Base-by-base conservation (phyloP, 2,797 vertebrate species). In the Mus minutoides region DNA sequence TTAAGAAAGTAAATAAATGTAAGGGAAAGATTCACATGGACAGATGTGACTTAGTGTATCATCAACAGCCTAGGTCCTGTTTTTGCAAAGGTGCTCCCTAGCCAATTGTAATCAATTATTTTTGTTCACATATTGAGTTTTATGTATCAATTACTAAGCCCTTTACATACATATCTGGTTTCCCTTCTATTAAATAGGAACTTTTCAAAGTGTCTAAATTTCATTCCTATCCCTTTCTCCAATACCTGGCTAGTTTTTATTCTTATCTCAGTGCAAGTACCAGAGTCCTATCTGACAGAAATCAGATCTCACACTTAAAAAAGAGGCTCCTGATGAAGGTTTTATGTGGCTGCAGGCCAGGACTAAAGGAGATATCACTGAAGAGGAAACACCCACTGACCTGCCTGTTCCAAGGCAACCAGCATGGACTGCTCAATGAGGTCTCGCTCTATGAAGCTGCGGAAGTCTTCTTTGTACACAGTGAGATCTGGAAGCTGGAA, bases 351-450 rank as follows among this genome's bases (percentile, higher is more conserved):
- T 80, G 54, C 37, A 26, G 16, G 24, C 29, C 12, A 17, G 79
- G 26, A 6, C n/a, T 31, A 82, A 62, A 69, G n/a, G 29, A 26
- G 46, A 52, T 3, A 75, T 3, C 14, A 10, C 1, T 2, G 7
- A 67, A 14, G 31, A 73, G 24, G 40, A 62, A 46, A 56, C 0
- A 3, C 58, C 84, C 90, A 93, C 99, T 98, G 90, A 99, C 99
- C 99, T 0, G 99, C 99, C 26, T 99, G 99, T 96, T 99, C 99
- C 98, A 99, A 96, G 0, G 99, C 99, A 93, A 99, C 99, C 99
- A 99, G 99, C 99, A 99, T 99, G 0, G 99, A 99, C 98, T 99
- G 99, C 97, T 99, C 99, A 0, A 99, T 99, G 19, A 99, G 99
- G 92, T 99, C 99, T 12, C 99, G 98, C 98, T 99, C 99, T 9